These are phyloP conservation scores for Patella pellucida DNA, from an alignment of 2,888 invertebrate species.

Conservation along the genomic window DNA sequence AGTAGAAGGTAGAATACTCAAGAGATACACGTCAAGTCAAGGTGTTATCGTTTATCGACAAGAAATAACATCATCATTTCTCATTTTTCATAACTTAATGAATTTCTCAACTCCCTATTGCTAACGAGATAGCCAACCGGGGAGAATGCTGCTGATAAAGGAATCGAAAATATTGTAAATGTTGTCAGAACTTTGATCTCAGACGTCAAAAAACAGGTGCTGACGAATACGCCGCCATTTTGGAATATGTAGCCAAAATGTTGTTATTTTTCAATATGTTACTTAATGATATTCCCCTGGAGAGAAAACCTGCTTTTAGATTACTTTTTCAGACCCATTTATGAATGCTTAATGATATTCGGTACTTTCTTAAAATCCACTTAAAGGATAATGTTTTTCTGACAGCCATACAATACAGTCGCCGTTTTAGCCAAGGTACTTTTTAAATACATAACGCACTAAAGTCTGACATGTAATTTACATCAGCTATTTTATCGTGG, in stretches of 20 bases:
- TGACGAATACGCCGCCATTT: not conserved
- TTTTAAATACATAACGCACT: no score
- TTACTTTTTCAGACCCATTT: no score
- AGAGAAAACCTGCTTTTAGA: not conserved
- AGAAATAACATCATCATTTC: conserved; percentile 11
- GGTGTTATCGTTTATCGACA: conserved; percentile 7
- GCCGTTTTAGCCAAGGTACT: no score
- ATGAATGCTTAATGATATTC: no score
- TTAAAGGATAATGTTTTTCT: no score
- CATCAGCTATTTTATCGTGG: no score
- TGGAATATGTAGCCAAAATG: not conserved
- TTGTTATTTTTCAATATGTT: conserved; percentile 1
- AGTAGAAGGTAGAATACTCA: not conserved
- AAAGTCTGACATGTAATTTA: no score
- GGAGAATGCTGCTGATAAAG: not conserved
- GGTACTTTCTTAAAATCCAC: no score
- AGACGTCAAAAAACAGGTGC: conserved; percentile 3
- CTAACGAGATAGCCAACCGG: not conserved
- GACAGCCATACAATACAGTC: no score
- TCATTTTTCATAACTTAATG: conserved; percentile 8
- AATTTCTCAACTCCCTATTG: conserved; percentile 5
- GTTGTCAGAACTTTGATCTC: conserved; percentile 3
- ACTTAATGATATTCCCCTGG: not conserved
- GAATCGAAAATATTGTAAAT: conserved; percentile 1
- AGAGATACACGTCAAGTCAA: not conserved